Percentiles rank a stretch among this genome's conserved stretches.
Conservation (phyloP, 2,888 invertebrate genomes). For the Sphaerophoria taeniata region DNA sequence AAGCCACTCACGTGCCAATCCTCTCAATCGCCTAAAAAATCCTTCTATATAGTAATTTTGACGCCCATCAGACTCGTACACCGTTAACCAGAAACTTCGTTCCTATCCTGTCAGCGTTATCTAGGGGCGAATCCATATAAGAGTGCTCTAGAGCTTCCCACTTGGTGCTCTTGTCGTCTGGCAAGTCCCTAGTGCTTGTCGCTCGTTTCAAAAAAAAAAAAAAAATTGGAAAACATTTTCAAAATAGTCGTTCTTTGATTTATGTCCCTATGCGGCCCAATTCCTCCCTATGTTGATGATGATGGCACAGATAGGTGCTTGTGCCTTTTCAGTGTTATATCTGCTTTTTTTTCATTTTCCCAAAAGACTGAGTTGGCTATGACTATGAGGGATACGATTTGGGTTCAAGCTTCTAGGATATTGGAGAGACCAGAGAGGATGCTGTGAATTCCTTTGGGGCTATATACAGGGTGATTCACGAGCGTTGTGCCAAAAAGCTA, state of each 20-base stretch:
- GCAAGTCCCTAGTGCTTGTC: background rate
- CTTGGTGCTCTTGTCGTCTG: conserved; percentile 13
- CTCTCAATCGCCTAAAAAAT: conserved; percentile 41
- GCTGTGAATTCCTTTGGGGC: conserved; percentile 66
- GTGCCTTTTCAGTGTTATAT: background rate
- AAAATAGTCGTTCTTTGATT: conserved; percentile 66
- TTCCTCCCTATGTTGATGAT: conserved; percentile 32
- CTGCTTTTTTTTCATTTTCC: conserved; percentile 9
- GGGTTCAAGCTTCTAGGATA: conserved; percentile 33
- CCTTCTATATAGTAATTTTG: conserved; percentile 47
- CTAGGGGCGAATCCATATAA: background rate
- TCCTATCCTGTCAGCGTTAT: background rate
- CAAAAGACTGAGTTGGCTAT: background rate
- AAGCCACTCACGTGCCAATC: conserved; percentile 68
- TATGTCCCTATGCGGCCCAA: conserved; percentile 66
- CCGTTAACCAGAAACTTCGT: conserved; percentile 56
- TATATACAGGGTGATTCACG: too few species aligned
- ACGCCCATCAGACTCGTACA: conserved; percentile 52
- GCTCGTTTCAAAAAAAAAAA: background rate
- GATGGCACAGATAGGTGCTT: conserved; percentile 43
- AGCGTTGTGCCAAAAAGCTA: too few species aligned
- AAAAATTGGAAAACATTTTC: conserved; percentile 60
- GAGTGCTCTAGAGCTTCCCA: too few species aligned
- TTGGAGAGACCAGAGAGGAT: conserved; percentile 43
- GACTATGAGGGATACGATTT: conserved; percentile 7